Percentiles rank a stretch among this genome's conserved stretches.
Conservation (phyloP, 1,140 invertebrate genomes). For the Camponotus vicinus region DNA sequence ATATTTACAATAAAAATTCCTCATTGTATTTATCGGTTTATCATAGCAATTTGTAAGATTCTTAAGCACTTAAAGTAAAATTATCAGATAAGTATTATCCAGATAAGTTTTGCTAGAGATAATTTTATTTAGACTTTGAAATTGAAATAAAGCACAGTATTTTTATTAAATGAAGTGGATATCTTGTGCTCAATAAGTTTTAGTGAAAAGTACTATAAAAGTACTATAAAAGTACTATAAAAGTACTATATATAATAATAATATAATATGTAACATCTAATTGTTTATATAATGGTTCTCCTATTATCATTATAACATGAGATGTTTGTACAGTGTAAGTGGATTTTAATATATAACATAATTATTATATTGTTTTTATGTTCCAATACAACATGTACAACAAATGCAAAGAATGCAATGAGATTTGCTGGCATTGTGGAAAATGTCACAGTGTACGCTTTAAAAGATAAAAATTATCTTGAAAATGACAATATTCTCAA, state of each 20-base stretch:
- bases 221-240: too few species aligned
- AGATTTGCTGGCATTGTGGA: constrained; percentile 45
- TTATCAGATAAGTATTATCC: constrained; percentile 67
- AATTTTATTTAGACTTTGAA: not conserved
- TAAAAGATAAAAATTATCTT: constrained; percentile 33
- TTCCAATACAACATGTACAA: not conserved
- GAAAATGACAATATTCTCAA: constrained; percentile 1
- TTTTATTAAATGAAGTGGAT: not conserved
- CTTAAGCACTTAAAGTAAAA: not conserved
- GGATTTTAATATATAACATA: not conserved
- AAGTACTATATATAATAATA: not conserved
- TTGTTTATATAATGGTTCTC: not conserved
- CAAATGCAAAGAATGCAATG: not conserved
- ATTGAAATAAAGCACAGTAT: constrained; percentile 1
- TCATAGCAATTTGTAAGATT: constrained; percentile 16
- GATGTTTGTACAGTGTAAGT: constrained; percentile 53
- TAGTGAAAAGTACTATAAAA: not conserved
- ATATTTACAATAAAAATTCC: constrained; percentile 9
- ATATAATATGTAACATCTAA: constrained; percentile 5
- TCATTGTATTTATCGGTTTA: constrained; percentile 46
- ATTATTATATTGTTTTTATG: constrained; percentile 18
- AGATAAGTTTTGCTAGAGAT: not conserved
- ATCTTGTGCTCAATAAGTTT: not conserved
- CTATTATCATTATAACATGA: constrained; percentile 43
- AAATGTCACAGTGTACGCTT: constrained; percentile 59